phyloP scores from a whole-genome alignment of 2,888 invertebrate species.

The Pharmacophagus antenor region DNA sequence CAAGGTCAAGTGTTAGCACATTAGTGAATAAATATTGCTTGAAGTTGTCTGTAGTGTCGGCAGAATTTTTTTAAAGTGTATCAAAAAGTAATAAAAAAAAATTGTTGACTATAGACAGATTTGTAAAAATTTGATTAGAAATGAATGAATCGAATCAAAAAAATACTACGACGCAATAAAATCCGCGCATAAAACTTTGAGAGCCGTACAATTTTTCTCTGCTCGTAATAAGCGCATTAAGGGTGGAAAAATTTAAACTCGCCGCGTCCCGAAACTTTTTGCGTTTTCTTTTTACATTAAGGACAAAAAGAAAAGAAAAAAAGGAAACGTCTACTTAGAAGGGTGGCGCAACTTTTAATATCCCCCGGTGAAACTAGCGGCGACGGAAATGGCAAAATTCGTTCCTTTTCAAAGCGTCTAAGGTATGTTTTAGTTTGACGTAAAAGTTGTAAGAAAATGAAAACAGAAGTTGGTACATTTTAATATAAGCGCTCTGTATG shows the following conservation, averaged over 20 bases:
- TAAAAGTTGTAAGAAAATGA: slow-evolving; percentile 28
- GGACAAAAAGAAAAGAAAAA: slow-evolving; percentile 64
- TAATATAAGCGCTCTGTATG: slow-evolving; percentile 58
- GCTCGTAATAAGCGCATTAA: slow-evolving; percentile 80
- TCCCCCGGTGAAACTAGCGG: slow-evolving; percentile 41
- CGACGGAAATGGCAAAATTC: slow-evolving; percentile 33
- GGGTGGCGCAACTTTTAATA: slow-evolving; percentile 77
- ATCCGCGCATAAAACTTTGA: slow-evolving; percentile 43
- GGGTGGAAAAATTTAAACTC: slow-evolving; percentile 72
- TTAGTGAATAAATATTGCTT: no score
- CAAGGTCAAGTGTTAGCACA: no score
- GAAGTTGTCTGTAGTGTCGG: no score
- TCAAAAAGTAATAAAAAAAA: no score
- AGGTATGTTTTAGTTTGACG: slow-evolving; percentile 33
- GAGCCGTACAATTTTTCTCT: slow-evolving; percentile 51
- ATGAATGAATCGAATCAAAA: not conserved
- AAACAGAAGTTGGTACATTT: slow-evolving; percentile 48
- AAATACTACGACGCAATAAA: not conserved
- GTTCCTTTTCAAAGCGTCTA: slow-evolving; percentile 31
- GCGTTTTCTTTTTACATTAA: slow-evolving; percentile 79
- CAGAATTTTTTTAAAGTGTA: no score
- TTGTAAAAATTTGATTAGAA: no score
- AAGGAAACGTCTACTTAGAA: slow-evolving; percentile 72
- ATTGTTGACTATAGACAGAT: no score
- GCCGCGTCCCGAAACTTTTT: slow-evolving; percentile 66